Conservation (phyloP, 1,140 invertebrate genomes). For the Zelostemma sp. region DNA sequence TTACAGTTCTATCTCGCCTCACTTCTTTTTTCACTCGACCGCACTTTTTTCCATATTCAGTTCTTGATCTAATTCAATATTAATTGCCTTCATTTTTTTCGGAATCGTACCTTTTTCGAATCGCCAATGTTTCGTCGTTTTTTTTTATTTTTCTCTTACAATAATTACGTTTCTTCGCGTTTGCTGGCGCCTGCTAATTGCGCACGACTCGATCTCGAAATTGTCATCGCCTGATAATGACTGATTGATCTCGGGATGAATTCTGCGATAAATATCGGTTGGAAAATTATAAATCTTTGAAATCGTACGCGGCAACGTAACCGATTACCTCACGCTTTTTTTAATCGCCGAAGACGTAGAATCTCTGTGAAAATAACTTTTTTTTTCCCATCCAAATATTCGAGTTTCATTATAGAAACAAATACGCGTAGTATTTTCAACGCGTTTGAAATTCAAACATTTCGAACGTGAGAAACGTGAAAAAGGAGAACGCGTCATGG, state of each 20-base stretch:
- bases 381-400: no score
- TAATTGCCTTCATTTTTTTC: no score
- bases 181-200: neutral
- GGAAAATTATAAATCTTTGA: slow-evolving; percentile 33
- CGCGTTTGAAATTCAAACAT: no score
- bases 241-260: slow-evolving; percentile 25
- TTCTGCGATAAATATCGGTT: slow-evolving; percentile 32
- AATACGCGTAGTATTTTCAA: no score
- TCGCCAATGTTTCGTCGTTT: no score
- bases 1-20: neutral
- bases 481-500: no score
- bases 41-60: slow-evolving; percentile 6
- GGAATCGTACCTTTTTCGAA: no score
- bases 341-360: slow-evolving; percentile 17
- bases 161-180: neutral
- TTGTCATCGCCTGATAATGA: slow-evolving; percentile 9
- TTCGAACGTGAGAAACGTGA: no score
- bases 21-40: slow-evolving; percentile 10
- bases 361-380: no score
- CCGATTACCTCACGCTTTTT: slow-evolving; percentile 32
- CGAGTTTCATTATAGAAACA: no score
- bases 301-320: slow-evolving; percentile 26
- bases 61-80: no score
- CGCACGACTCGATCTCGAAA: slow-evolving; percentile 13
- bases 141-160: neutral